Evolutionary conservation across 2,888 invertebrate species (phyloP).

Genomic region (Drosophila limbata): DNA sequence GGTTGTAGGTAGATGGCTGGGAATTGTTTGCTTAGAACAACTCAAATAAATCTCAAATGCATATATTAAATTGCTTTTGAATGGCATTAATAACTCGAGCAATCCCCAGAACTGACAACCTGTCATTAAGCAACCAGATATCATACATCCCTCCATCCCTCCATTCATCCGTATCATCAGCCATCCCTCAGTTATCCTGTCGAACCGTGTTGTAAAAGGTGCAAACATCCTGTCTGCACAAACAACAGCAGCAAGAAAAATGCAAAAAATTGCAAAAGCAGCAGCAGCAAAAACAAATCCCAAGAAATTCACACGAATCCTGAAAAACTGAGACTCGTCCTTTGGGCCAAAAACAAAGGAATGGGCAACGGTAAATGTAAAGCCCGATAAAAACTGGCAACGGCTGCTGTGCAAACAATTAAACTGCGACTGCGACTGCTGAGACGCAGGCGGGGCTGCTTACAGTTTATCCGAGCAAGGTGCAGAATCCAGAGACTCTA

Average conservation of each 20-base stretch:
- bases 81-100: constrained; percentile 71
- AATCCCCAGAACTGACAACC: constrained; percentile 54
- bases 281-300: constrained; percentile 36
- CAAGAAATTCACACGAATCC: constrained; percentile 65
- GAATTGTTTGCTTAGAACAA: constrained; percentile 57
- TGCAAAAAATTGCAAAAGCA: constrained; percentile 53
- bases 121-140: constrained; percentile 70
- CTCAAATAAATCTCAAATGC: constrained; percentile 46
- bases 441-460: constrained; percentile 29
- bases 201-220: constrained; percentile 59
- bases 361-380: constrained; percentile 61
- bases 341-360: constrained; percentile 39
- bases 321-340: constrained; percentile 37
- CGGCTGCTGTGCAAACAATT: constrained; percentile 77
- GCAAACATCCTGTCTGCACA: constrained; percentile 75
- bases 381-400: constrained; percentile 52
- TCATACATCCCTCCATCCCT: constrained; percentile 29
- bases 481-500: constrained; percentile 47
- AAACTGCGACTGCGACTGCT: constrained; percentile 42
- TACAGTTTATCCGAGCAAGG: constrained; percentile 52
- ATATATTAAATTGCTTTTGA: constrained; percentile 78
- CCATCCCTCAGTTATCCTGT: constrained; percentile 1
- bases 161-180: constrained; percentile 17
- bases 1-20: constrained; percentile 45
- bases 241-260: constrained; percentile 22